phyloP scores from a whole-genome alignment of 92 coral and sea anemone genomes.

The Bergia sp. region DNA sequence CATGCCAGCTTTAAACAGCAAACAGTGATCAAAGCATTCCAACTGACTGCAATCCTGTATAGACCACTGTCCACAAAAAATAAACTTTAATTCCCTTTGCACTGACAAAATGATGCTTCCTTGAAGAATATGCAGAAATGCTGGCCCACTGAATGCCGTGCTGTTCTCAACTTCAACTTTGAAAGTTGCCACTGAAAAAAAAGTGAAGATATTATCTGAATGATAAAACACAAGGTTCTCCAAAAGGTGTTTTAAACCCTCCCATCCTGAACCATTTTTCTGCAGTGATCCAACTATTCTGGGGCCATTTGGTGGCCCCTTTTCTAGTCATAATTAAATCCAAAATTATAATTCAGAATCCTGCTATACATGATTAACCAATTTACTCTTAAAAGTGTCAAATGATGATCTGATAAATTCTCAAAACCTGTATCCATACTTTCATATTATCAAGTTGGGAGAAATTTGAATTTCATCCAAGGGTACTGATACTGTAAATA shows the following conservation, averaged over 20 bases:
- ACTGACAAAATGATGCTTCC: conserved; percentile 25
- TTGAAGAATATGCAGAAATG: conserved; percentile 34
- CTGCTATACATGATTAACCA: too few relatives aligned
- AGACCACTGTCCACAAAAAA: conserved; percentile 32
- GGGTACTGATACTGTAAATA: too few relatives aligned
- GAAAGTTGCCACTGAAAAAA: conserved; percentile 32
- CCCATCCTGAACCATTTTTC: neutral
- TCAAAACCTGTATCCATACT: too few relatives aligned
- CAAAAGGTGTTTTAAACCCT: neutral
- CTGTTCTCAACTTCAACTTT: conserved; percentile 30
- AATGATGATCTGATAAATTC: too few relatives aligned
- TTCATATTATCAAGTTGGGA: too few relatives aligned
- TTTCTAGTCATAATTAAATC: too few relatives aligned
- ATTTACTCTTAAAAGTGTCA: too few relatives aligned
- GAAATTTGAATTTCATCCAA: too few relatives aligned
- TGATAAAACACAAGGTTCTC: neutral
- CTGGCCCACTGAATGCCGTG: conserved; percentile 18
- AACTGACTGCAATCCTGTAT: conserved; percentile 33
- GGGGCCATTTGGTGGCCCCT: neutral
- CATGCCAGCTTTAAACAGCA: conserved; percentile 11
- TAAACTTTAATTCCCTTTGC: neutral
- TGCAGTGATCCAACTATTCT: neutral
- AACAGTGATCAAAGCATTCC: conserved; percentile 7
- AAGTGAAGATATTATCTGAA: neutral
- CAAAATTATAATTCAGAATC: neutral